Base-by-base conservation (phyloP, 2,113 vertebrate genomes). In the Brevimyrus niger region DNA sequence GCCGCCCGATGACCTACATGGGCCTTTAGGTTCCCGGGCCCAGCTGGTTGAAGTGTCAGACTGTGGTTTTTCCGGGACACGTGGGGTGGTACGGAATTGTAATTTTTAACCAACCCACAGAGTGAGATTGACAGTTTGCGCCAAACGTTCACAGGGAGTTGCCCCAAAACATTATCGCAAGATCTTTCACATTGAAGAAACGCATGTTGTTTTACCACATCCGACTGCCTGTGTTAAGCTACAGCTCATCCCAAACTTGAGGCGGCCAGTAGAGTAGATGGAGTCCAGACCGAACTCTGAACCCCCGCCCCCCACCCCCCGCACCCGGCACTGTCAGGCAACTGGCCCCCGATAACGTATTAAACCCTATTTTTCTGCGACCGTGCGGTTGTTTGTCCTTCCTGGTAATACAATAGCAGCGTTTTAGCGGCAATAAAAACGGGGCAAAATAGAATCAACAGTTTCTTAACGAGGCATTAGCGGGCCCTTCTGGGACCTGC, bases 351-450 rank as follows among this genome's bases (percentile, higher is more conserved):
- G 89, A 88, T 90, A 89, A 91, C 80, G 89, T 88, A 89, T 61
- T 48, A 92, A 90, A 89, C 88, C 88, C 53, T 89, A 53, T 87
- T 90, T 88, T 90, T 92, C 61, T 80, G 88, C 90, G 82, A 82
- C 91, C 90, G 82, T 92, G 88, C 35, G 88, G 92, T 91, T 92
- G 92, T 90, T 91, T 92, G 91, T 92, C 92, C 92, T 89, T 92
- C 91, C 89, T n/a, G 1, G 92, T 92, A 94, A 94, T 90, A 19
- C 88, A 94, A 91, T 93, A 92, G 90, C 82, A 89, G 83, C 88
- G 89, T 93, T 88, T 94, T 92, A 94, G 90, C 90, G 92, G 91
- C 92, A 92, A 42, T 93, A 92, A 93, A 76, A 92, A 91, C 92
- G 87, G 92, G 17, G 2, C 90, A 90, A 94, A 94, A 92, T 90